Percentiles rank a stretch among this genome's conserved stretches.
Evolutionary conservation across 1,140 invertebrate species (phyloP).

Genomic region (Diprion similis): DNA sequence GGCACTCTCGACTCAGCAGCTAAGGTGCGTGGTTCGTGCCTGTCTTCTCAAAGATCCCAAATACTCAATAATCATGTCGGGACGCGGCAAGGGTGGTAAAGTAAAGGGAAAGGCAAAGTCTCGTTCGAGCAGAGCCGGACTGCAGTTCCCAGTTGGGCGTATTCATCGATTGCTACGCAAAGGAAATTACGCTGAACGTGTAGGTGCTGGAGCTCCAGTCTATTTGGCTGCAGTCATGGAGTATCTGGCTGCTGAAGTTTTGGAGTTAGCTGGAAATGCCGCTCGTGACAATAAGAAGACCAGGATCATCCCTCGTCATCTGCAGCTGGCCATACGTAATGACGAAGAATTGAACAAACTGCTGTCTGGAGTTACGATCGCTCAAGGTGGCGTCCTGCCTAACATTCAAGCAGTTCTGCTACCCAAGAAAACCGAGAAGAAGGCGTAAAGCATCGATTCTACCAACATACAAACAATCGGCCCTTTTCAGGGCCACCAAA

Average conservation of each 20-base stretch:
- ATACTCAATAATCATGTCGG: conserved; percentile 56
- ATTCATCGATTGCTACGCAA: conserved; percentile 74
- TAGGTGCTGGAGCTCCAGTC: conserved; percentile 75
- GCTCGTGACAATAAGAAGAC: conserved; percentile 70
- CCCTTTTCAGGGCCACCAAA: conserved; percentile 6
- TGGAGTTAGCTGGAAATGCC: conserved; percentile 81
- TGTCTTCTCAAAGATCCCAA: conserved; percentile 20
- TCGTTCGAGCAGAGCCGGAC: conserved; percentile 69
- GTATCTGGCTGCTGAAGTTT: conserved; percentile 74
- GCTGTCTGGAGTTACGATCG: conserved; percentile 82
- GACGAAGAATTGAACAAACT: conserved; percentile 87
- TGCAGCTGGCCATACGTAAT: conserved; percentile 83
- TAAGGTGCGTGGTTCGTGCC: background rate
- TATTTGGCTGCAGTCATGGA: conserved; percentile 74
- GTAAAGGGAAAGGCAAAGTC: conserved; percentile 69
- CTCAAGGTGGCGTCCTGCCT: conserved; percentile 83
- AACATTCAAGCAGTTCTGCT: conserved; percentile 71
- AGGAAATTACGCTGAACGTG: conserved; percentile 74
- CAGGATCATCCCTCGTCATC: conserved; percentile 82
- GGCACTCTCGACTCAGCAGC: background rate
- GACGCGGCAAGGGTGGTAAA: conserved; percentile 70
- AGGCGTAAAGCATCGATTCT: background rate
- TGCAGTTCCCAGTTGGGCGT: conserved; percentile 76
- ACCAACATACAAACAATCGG: background rate
- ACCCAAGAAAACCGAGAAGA: conserved; percentile 61